Evolutionary conservation across 2,888 invertebrate genomes (phyloP).

Genomic region (Syrista parreyssii): DNA sequence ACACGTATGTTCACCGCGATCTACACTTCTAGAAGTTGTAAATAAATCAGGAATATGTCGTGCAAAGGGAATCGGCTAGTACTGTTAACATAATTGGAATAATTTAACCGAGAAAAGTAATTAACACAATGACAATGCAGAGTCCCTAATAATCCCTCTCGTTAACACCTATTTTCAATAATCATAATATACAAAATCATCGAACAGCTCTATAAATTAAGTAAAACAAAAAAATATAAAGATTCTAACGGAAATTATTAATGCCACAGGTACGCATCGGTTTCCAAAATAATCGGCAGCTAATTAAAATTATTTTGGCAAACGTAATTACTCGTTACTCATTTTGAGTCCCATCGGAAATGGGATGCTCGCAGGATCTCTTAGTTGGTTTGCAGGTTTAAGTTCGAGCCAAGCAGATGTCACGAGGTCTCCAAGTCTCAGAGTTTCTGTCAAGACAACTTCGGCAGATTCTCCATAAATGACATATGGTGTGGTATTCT

Average conservation of each 20-base stretch:
- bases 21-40: slow-evolving; percentile 31
- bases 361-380: neutral
- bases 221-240: neutral
- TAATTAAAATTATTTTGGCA: slow-evolving; percentile 33
- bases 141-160: neutral
- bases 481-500: neutral
- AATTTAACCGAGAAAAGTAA: neutral
- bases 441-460: slow-evolving; percentile 24
- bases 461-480: neutral
- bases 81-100: neutral
- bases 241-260: neutral
- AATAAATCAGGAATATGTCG: slow-evolving; percentile 41
- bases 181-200: neutral
- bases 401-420: slow-evolving; percentile 28
- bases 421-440: slow-evolving; percentile 25
- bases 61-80: slow-evolving; percentile 2
- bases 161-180: neutral
- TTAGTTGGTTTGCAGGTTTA: slow-evolving; percentile 20
- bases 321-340: slow-evolving; percentile 28
- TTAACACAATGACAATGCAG: neutral
- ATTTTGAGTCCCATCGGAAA: slow-evolving; percentile 1
- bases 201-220: neutral
- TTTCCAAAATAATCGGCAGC: neutral
- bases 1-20: neutral
- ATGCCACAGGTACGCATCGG: neutral